phyloP scores from a whole-genome alignment of 2,888 invertebrate genomes.

The Eumacrocentrus americanus region DNA sequence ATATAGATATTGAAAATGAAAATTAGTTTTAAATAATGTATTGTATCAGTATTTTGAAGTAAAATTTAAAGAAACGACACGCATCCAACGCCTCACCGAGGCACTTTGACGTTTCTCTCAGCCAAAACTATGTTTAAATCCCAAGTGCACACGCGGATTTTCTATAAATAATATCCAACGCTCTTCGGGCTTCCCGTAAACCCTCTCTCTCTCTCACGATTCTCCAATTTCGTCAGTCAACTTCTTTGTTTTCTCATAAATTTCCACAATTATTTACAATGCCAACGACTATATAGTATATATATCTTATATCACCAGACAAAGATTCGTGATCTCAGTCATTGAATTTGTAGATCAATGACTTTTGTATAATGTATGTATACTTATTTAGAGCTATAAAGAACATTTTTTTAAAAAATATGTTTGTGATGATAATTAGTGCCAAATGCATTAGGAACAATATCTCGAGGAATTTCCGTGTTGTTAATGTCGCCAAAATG shows the following conservation, averaged over 20 bases:
- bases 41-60: too few species aligned
- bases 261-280: constrained; percentile 36
- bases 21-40: too few species aligned
- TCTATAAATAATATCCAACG: constrained; percentile 54
- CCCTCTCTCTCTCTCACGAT: constrained; percentile 17
- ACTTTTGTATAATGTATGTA: too few species aligned
- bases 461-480: too few species aligned
- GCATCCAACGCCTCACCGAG: constrained; percentile 52
- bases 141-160: constrained; percentile 49
- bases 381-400: too few species aligned
- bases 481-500: background rate
- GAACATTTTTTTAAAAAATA: too few species aligned
- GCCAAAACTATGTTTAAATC: constrained; percentile 61
- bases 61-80: constrained; percentile 19
- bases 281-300: background rate
- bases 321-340: background rate
- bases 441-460: too few species aligned
- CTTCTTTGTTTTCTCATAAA: constrained; percentile 40
- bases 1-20: background rate
- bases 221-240: constrained; percentile 21
- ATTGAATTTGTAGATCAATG: background rate
- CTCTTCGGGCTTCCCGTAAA: constrained; percentile 32
- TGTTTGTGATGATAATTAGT: too few species aligned
- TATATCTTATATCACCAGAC: too few species aligned
- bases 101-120: constrained; percentile 59